Evolutionary conservation across 2,797 vertebrate genomes (phyloP).

Genomic region (Sus cebifrons): DNA sequence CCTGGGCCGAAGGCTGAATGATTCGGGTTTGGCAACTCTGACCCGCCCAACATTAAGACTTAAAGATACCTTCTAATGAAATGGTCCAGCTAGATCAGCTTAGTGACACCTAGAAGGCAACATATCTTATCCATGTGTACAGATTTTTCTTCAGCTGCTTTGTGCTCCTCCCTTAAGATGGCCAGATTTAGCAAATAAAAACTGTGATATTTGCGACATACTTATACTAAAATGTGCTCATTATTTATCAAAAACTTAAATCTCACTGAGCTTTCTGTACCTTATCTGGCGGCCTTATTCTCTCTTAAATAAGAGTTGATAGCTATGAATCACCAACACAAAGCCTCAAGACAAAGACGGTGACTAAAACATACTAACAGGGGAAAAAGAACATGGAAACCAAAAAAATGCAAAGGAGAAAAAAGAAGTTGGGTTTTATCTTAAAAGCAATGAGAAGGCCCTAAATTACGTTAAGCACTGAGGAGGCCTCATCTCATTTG

Average conservation of each 20-base stretch:
- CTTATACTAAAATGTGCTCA: background rate
- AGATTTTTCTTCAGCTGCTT: background rate
- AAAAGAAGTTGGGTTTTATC: slow-evolving; percentile 47
- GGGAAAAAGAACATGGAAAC: background rate
- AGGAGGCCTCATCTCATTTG: background rate
- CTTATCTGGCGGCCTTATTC: background rate
- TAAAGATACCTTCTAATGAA: background rate
- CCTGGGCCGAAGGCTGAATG: background rate
- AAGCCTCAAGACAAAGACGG: background rate
- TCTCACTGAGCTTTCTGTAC: background rate
- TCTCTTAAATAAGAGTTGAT: background rate
- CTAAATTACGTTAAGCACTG: slow-evolving; percentile 38
- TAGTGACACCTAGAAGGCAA: background rate
- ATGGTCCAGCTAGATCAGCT: background rate
- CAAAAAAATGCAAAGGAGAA: background rate
- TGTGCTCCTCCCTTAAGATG: background rate
- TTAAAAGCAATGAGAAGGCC: background rate
- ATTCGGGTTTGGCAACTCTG: background rate
- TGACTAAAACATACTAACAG: background rate
- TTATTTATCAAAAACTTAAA: slow-evolving; percentile 38
- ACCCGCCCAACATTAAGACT: background rate
- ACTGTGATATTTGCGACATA: background rate
- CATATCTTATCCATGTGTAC: background rate
- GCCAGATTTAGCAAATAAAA: slow-evolving; percentile 1
- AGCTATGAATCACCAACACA: slow-evolving; percentile 26